A percentile compares a stretch with the other conserved stretches of the same genome.
These are phyloP conservation scores for Hydrolagus affinis DNA, from an alignment of 2,113 vertebrate species.

Conservation along the genomic window DNA sequence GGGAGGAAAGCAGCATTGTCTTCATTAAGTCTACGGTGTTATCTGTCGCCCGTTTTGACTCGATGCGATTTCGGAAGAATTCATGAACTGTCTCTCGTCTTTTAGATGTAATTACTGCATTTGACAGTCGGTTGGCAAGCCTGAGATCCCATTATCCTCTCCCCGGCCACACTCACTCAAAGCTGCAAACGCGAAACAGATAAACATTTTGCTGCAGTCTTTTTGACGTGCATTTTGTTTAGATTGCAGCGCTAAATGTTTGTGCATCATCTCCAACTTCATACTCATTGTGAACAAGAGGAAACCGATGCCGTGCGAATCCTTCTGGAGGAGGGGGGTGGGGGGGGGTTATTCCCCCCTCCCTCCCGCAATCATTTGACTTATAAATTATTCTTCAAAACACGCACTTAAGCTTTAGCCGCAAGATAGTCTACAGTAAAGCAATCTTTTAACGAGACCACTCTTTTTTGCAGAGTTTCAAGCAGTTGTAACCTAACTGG, in stretches of 20 bases:
- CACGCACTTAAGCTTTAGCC: neutral
- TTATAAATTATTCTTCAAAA: constrained; percentile 25
- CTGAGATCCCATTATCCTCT: neutral
- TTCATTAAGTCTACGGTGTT: neutral
- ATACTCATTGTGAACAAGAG: neutral
- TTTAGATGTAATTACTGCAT: constrained; percentile 1
- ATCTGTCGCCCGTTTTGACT: neutral
- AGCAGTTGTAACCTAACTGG: too few relatives aligned
- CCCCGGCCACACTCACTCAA: too few relatives aligned
- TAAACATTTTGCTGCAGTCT: neutral
- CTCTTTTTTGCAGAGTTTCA: neutral
- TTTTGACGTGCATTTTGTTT: neutral
- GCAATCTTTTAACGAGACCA: neutral
- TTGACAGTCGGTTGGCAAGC: neutral
- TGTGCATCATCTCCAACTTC: neutral
- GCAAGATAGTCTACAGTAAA: neutral
- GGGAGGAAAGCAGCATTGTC: too few relatives aligned
- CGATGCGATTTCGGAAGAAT: neutral
- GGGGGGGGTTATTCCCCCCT: neutral
- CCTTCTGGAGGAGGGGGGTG: too few relatives aligned
- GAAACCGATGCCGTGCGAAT: neutral
- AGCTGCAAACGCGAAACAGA: too few relatives aligned
- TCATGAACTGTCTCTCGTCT: neutral
- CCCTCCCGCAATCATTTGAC: neutral
- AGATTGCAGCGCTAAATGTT: neutral